A percentile compares a stretch with the other conserved stretches of the same genome.
Conservation (phyloP, 2,113 vertebrate genomes). For the Hippocampus zosterae region DNA sequence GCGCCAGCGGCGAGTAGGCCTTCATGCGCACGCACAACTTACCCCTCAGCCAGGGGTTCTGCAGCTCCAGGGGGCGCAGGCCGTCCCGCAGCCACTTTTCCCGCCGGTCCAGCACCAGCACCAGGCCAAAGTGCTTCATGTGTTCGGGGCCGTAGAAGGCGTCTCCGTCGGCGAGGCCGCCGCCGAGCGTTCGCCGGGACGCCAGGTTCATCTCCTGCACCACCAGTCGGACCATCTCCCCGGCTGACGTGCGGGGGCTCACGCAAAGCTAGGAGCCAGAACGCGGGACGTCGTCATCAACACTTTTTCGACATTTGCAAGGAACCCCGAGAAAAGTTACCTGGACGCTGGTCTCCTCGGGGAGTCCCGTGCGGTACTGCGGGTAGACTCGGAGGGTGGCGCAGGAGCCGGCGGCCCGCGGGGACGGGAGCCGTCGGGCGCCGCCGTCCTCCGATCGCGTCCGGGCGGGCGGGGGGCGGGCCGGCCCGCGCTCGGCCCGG, state of each 20-base stretch:
- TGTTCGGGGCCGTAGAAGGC: slow-evolving; percentile 79
- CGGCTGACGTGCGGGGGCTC: slow-evolving; percentile 73
- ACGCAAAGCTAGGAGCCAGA: slow-evolving; percentile 73
- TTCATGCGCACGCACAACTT: slow-evolving; percentile 82
- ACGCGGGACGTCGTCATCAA: neutral
- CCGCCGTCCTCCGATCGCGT: slow-evolving; percentile 77
- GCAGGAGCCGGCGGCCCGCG: slow-evolving; percentile 63
- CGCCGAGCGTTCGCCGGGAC: slow-evolving; percentile 62
- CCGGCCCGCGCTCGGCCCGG: too few relatives aligned
- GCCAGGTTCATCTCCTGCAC: slow-evolving; percentile 83
- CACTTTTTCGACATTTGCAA: too few relatives aligned
- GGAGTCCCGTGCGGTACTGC: slow-evolving; percentile 83
- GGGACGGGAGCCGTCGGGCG: slow-evolving; percentile 69
- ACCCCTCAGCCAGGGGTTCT: slow-evolving; percentile 76
- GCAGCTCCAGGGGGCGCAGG: slow-evolving; percentile 79
- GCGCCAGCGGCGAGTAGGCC: slow-evolving; percentile 80
- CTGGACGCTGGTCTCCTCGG: slow-evolving; percentile 86
- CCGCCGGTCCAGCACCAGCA: slow-evolving; percentile 70
- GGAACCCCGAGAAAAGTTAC: slow-evolving; percentile 43
- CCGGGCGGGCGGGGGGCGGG: slow-evolving; percentile 42
- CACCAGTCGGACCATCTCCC: slow-evolving; percentile 83
- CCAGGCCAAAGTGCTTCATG: slow-evolving; percentile 82
- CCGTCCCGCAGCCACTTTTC: slow-evolving; percentile 87
- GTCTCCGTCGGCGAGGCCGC: slow-evolving; percentile 53
- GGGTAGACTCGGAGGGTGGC: slow-evolving; percentile 79